Base-by-base conservation (phyloP, 2,113 vertebrate genomes). In the Telmatochromis brichardi region DNA sequence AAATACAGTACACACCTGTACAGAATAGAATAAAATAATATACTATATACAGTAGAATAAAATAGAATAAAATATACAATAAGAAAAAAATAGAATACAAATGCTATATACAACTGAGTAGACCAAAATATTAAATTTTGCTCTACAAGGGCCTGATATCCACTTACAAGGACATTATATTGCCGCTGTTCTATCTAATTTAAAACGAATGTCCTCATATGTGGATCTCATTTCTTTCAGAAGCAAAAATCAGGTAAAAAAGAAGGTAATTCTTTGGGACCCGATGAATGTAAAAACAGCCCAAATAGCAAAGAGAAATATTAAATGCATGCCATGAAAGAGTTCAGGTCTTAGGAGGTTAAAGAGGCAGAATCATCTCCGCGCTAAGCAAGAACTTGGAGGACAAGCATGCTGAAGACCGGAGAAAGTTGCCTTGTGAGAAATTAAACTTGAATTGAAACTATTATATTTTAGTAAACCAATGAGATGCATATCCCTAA, bases 121-220 rank as follows among this genome's bases (percentile, higher is more conserved):
- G 57, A 60, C 15, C 57, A 33, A 33, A 60, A 33, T 33, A 33
- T 4, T 11, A 6, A 0, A 60, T 60, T 60, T 60, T 33, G 1
- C 58, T 11, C 15, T 60, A 11, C 5, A 60, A 33, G 15, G 28
- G 58, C 58, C 58, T 60, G 58, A 60, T 19, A 19, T 60, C 28
- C 58, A 11, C 5, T 60, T 33, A 33, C 5, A 6, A 33, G 15
- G 9, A 19, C 28, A 33, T 63, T 11, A 63, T 60, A 33, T 15
- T 19, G 28, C 15, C 3, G 0, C 28, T 60, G 28, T 0, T 60
- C 58, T 33, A 31, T 17, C 5, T 17, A 33, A 63, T 33, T 63
- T 63, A 63, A 60, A 63, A 19, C 1, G 0, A 11, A 63, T 11
- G 58, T 6, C 28, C 3, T 11, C 58, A 33, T 33, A 3, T 9